Base-by-base conservation (phyloP, 2,888 invertebrate species). In the Peribatodes rhomboidaria region DNA sequence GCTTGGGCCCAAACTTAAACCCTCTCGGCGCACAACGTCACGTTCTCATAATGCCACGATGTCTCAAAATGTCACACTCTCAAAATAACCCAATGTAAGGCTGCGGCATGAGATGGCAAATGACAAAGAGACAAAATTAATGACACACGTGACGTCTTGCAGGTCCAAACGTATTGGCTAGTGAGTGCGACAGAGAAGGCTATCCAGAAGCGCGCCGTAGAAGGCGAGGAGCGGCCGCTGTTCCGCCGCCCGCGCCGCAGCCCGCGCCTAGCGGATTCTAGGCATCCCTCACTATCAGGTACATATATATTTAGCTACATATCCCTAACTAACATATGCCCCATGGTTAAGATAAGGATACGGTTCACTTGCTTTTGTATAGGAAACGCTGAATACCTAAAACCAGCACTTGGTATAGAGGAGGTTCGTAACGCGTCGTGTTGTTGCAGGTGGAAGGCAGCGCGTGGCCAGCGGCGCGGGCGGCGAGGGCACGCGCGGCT, bases 201-300 rank as follows among this genome's bases (percentile, higher is more conserved):
- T 39, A 96, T 98, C 64, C 97, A 97, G 80, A 96, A 96, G 84
- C 91, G 97, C 76, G 94, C 95, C 54, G 95, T 96, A 42, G 96
- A 97, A 77, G 93, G 96, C 68, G 95, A 95, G 56, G 96, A 97
- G 72, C 96, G 97, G 7, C 98, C 97, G 0, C 86, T 98, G 49
- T 98, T 98, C 86, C 97, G 97, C 80, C 95, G 97, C 42, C 97
- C 97, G 33, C 94, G 97, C 20, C 94, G 96, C 71, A 97, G 97
- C 84, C 97, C 97, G 0, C 95, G 97, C 74, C 87, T 97, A 65
- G 95, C 96, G 58, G 97, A 97, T 74, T 97, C 97, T 0, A 94
- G 97, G 49, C 97, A 97, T 75, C 95, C 97, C 0, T 97, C 97
- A 4, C 89, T 97, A 44, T 94, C 96, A 83, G 96, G 96, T 76